Conservation (phyloP, 2,888 invertebrate species). For the Anticlea derivata region DNA sequence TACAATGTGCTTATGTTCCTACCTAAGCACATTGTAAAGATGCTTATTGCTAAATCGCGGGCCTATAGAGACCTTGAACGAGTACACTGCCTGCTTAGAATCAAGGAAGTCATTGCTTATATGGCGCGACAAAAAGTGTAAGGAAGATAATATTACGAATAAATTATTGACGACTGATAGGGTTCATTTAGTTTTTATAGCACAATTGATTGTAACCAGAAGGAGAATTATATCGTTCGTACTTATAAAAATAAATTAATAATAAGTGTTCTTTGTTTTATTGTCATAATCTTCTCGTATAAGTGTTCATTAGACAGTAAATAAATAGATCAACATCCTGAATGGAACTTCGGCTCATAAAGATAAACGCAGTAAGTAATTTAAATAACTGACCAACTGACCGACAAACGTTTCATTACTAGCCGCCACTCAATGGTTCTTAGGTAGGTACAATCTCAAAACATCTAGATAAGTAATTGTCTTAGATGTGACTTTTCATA, state of each 20-base stretch:
- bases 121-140: conserved; percentile 20
- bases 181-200: conserved; percentile 5
- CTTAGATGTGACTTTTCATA: neutral
- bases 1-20: neutral
- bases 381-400: conserved; percentile 16
- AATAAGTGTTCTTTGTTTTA: neutral
- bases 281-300: neutral
- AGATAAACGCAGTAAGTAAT: conserved; percentile 10
- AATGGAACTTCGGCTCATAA: neutral
- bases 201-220: neutral
- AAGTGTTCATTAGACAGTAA: too few relatives aligned
- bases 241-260: neutral
- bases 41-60: conserved; percentile 17
- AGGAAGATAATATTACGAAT: conserved; percentile 16
- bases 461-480: neutral
- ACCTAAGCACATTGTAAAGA: too few relatives aligned
- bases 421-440: neutral
- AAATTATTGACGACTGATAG: conserved; percentile 16
- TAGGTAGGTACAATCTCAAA: neutral
- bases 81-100: conserved; percentile 43
- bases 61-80: conserved; percentile 45
- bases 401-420: conserved; percentile 18
- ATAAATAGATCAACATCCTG: too few relatives aligned
- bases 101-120: conserved; percentile 30
- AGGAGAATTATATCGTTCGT: neutral